These are phyloP conservation scores for Myzus persicae DNA, from an alignment of 1,140 invertebrate genomes.

Conservation along the genomic window DNA sequence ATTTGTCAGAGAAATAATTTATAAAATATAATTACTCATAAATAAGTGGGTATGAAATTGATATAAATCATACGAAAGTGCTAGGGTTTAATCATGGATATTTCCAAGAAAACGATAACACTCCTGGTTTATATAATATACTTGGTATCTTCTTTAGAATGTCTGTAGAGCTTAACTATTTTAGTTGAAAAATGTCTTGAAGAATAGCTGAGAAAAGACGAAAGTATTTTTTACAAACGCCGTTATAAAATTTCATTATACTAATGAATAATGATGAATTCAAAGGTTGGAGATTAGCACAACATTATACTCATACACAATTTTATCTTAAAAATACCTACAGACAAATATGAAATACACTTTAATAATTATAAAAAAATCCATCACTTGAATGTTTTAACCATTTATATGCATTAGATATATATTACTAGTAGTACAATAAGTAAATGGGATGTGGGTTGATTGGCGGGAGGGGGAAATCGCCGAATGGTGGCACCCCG, in stretches of 20 bases:
- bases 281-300: background rate
- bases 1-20: background rate
- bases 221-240: background rate
- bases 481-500: no score
- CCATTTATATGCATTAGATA: no score
- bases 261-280: background rate
- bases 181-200: no score
- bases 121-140: background rate
- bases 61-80: background rate
- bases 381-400: no score
- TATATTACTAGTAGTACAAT: no score
- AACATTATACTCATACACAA: no score
- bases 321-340: background rate
- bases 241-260: background rate
- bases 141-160: background rate
- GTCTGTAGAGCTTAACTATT: background rate
- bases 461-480: no score
- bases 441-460: no score
- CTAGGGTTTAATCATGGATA: background rate
- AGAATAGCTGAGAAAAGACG: background rate
- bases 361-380: no score
- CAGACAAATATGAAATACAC: background rate
- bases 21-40: background rate
- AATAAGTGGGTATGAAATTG: background rate
- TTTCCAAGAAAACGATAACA: background rate